phyloP scores from a whole-genome alignment of 2,888 invertebrate species.

The Drosophila stalkeri region DNA sequence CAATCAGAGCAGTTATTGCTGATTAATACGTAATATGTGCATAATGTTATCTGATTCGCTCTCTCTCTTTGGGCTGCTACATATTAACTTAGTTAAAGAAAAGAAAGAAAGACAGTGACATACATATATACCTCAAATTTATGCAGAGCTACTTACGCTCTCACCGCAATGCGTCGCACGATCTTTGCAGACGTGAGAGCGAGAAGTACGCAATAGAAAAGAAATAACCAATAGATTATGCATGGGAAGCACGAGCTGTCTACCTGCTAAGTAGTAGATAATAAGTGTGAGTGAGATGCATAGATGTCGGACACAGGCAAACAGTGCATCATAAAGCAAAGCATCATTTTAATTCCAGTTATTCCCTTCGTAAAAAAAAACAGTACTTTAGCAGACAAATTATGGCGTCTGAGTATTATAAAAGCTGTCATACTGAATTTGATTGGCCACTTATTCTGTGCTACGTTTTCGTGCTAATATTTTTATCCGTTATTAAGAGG shows the following conservation, averaged over 20 bases:
- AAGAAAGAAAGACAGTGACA: neutral
- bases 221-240: neutral
- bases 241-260: neutral
- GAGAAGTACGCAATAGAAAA: neutral
- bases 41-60: neutral
- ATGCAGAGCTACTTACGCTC: neutral
- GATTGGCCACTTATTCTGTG: neutral
- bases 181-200: neutral
- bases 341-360: too few species aligned
- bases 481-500: neutral
- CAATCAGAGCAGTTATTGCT: neutral
- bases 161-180: neutral
- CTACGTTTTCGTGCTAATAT: neutral
- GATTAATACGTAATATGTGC: neutral
- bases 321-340: neutral
- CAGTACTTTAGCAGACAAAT: neutral
- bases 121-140: neutral
- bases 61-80: neutral
- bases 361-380: too few species aligned
- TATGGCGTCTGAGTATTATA: neutral
- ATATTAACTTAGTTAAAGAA: neutral
- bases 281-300: slow-evolving; percentile 2
- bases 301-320: neutral
- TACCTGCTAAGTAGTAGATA: neutral
- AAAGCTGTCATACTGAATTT: neutral